Conservation (phyloP, 2,888 invertebrate genomes). For the Branchinecta sandiegonensis region DNA sequence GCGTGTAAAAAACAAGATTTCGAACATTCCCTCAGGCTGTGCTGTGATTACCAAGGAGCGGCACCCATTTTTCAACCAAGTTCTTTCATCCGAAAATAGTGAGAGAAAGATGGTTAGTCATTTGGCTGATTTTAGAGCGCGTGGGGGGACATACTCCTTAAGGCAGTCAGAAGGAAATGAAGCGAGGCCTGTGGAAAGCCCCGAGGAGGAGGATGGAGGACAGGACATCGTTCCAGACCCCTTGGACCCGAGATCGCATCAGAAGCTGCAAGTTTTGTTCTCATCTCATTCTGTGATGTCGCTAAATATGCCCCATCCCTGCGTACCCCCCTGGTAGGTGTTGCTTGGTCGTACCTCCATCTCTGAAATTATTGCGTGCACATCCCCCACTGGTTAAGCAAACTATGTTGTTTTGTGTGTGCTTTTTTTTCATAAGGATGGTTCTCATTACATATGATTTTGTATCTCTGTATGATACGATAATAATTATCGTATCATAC, state of each 20-base stretch:
- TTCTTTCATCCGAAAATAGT: conserved; percentile 50
- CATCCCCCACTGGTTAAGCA: too few species aligned
- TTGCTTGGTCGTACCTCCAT: not conserved
- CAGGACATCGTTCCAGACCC: conserved; percentile 43
- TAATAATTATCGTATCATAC: too few species aligned
- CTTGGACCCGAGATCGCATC: conserved; percentile 63
- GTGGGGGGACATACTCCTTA: conserved; percentile 47
- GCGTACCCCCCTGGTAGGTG: conserved; percentile 69
- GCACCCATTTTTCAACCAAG: conserved; percentile 58
- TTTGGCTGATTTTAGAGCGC: conserved; percentile 71
- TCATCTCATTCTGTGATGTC: conserved; percentile 67
- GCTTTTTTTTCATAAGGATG: too few species aligned
- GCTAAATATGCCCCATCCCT: conserved; percentile 66
- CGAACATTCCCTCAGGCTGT: not conserved
- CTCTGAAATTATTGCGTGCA: not conserved
- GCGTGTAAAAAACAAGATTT: not conserved
- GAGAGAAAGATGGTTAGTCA: conserved; percentile 51
- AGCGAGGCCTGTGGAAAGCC: conserved; percentile 31
- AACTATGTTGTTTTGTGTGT: too few species aligned
- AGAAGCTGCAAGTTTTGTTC: conserved; percentile 71
- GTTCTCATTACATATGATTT: too few species aligned
- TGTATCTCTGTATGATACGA: too few species aligned
- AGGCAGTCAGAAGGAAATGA: conserved; percentile 29
- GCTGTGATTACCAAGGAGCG: conserved; percentile 27
- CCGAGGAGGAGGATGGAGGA: conserved; percentile 19